A percentile compares a stretch with the other conserved stretches of the same genome.
Evolutionary conservation across 1,140 invertebrate genomes (phyloP).

Genomic region (Pseudoatta argentina): DNA sequence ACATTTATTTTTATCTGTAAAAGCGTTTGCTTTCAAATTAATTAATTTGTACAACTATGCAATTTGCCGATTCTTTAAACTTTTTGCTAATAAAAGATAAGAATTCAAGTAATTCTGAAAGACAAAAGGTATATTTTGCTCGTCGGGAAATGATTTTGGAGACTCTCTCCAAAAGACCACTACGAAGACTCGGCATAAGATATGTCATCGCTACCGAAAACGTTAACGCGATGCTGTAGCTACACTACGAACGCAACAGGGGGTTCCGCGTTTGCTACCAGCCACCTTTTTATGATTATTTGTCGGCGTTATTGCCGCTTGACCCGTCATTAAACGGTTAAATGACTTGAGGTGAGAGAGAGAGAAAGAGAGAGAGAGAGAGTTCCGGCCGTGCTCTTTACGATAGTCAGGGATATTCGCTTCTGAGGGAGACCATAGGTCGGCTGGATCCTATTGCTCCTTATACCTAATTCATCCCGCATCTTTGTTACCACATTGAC

Average conservation of each 20-base stretch:
- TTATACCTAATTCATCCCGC: conserved; percentile 44
- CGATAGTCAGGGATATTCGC: conserved; percentile 66
- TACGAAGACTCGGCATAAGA: conserved; percentile 56
- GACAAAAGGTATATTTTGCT: neutral
- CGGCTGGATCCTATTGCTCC: conserved; percentile 43
- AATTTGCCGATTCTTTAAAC: neutral
- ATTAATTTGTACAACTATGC: neutral
- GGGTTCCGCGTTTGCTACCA: conserved; percentile 75
- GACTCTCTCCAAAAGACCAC: neutral
- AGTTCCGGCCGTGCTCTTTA: conserved; percentile 70
- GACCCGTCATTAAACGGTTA: conserved; percentile 81
- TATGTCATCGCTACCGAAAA: conserved; percentile 68
- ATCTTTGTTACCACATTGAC: conserved; percentile 32
- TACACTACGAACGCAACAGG: conserved; percentile 71
- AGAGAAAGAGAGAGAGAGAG: conserved; percentile 65
- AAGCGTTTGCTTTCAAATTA: no score
- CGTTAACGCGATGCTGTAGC: conserved; percentile 66
- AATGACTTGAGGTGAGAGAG: conserved; percentile 73
- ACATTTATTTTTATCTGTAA: neutral
- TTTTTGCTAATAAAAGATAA: neutral
- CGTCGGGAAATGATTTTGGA: neutral
- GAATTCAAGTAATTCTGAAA: neutral
- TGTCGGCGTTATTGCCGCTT: conserved; percentile 79
- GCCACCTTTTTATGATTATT: conserved; percentile 82
- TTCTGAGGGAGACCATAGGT: conserved; percentile 63